Conservation (phyloP, 2,797 vertebrate species). For the Syngnathus acus region DNA sequence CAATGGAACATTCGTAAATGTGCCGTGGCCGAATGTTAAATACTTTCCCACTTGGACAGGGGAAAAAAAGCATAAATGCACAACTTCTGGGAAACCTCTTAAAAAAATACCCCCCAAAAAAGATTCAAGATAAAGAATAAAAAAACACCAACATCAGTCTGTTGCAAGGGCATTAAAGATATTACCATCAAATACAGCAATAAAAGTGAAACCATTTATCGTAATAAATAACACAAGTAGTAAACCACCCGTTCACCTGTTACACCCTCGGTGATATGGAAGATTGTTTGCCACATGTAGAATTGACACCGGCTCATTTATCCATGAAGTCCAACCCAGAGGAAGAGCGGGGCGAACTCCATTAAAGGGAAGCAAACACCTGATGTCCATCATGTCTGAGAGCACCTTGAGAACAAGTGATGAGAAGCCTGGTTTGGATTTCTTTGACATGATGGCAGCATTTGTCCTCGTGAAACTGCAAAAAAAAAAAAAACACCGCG, state of each 20-base stretch:
- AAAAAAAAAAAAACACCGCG: not conserved
- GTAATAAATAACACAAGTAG: slow-evolving; percentile 69
- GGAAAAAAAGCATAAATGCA: slow-evolving; percentile 48
- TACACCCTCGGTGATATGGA: slow-evolving; percentile 55
- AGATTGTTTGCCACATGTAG: slow-evolving; percentile 44
- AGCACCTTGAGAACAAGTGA: slow-evolving; percentile 54
- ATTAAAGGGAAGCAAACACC: slow-evolving; percentile 69
- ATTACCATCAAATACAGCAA: slow-evolving; percentile 70
- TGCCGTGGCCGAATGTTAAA: slow-evolving; percentile 49
- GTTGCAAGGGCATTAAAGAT: slow-evolving; percentile 63
- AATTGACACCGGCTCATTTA: slow-evolving; percentile 33
- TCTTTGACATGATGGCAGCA: not conserved
- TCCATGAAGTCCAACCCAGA: slow-evolving; percentile 46
- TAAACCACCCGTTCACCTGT: slow-evolving; percentile 53
- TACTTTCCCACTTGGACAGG: slow-evolving; percentile 46
- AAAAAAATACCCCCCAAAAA: slow-evolving; percentile 43
- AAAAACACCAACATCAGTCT: slow-evolving; percentile 62
- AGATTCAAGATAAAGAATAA: slow-evolving; percentile 31
- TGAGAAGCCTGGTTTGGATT: slow-evolving; percentile 1
- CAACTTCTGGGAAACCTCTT: slow-evolving; percentile 37
- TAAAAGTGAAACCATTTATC: slow-evolving; percentile 64
- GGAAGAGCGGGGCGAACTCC: slow-evolving; percentile 45
- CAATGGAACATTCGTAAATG: slow-evolving; percentile 38
- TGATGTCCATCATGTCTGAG: slow-evolving; percentile 42
- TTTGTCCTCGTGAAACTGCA: not conserved